Conservation (phyloP, 2,113 vertebrate species). For the Bubo bubo region DNA sequence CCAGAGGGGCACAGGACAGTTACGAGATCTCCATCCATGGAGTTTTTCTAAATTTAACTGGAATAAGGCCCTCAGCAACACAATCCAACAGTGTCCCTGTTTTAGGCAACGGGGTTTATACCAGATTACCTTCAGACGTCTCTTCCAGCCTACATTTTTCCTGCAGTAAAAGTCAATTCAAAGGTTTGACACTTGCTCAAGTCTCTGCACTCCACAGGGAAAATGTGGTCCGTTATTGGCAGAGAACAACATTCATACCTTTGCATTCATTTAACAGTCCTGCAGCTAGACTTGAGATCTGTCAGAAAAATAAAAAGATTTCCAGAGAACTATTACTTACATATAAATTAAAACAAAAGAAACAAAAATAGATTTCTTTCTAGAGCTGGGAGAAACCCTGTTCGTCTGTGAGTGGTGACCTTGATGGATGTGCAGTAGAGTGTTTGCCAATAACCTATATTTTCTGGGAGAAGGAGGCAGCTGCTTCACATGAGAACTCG, state of each 20-base stretch:
- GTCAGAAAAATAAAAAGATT: background rate
- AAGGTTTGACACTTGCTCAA: background rate
- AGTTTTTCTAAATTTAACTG: background rate
- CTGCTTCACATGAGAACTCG: background rate
- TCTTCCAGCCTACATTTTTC: background rate
- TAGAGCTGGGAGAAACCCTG: background rate
- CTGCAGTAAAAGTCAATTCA: background rate
- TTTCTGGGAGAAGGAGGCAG: background rate
- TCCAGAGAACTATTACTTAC: background rate
- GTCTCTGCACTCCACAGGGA: background rate
- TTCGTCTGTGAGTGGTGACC: background rate
- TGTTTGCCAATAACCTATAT: background rate
- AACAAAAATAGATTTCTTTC: background rate
- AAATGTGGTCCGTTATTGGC: rapidly evolving
- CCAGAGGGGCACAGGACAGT: background rate
- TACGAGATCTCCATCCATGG: background rate
- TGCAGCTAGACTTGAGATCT: background rate
- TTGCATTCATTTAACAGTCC: background rate
- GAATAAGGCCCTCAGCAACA: background rate
- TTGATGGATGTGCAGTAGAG: background rate
- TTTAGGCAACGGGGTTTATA: background rate
- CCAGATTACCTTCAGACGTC: background rate
- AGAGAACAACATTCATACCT: background rate
- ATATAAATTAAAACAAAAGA: background rate
- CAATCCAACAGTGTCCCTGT: background rate